phyloP scores from a whole-genome alignment of 2,113 vertebrate species.

The Caracal caracal region DNA sequence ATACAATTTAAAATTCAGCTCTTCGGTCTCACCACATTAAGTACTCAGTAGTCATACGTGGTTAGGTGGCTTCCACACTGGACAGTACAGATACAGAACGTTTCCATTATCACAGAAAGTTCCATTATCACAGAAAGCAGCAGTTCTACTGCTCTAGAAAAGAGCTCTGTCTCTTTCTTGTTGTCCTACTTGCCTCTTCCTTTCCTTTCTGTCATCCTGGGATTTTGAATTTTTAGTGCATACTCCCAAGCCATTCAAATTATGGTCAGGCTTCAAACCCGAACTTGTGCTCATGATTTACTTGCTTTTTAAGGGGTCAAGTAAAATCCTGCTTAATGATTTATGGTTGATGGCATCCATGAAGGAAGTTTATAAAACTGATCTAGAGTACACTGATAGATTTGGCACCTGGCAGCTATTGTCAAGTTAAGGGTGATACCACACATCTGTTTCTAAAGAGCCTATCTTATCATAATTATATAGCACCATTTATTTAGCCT shows the following conservation, averaged over 20 bases:
- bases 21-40: neutral
- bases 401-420: neutral
- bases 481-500: conserved; percentile 5
- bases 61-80: neutral
- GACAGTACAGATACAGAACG: neutral
- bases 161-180: neutral
- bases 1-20: neutral
- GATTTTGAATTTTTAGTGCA: conserved; percentile 1
- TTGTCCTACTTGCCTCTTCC: neutral
- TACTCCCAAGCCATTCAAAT: conserved; percentile 15
- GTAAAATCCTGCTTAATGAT: conserved; percentile 22
- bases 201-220: neutral
- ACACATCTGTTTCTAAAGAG: neutral
- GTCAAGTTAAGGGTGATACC: neutral
- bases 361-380: neutral
- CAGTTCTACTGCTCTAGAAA: neutral
- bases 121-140: neutral
- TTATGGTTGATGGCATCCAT: neutral
- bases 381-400: neutral
- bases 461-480: neutral
- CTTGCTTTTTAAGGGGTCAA: conserved; percentile 41
- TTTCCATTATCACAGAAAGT: neutral
- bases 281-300: neutral
- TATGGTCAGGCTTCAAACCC: neutral
- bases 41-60: neutral